A percentile compares a stretch with the other conserved stretches of the same genome.
phyloP scores from a whole-genome alignment of 1,140 invertebrate genomes.

The Samia ricini region DNA sequence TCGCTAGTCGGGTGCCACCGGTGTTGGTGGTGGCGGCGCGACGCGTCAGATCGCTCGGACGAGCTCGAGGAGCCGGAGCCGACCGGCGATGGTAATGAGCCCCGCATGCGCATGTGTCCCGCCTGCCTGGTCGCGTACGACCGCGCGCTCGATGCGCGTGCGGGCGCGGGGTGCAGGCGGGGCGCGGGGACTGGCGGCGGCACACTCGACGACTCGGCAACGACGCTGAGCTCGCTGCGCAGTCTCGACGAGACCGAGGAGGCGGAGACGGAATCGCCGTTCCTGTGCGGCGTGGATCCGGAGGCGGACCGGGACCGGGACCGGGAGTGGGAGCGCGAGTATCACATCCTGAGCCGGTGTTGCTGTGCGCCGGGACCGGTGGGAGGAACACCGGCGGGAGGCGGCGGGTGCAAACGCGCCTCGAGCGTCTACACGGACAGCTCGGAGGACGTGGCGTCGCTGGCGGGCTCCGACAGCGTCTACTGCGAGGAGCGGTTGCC shows the following conservation, averaged over 20 bases:
- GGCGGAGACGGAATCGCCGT: constrained; percentile 33
- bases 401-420: constrained; percentile 79
- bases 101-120: constrained; percentile 40
- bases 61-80: constrained; percentile 23
- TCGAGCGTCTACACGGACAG: constrained; percentile 92
- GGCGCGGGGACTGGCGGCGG: not conserved
- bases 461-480: constrained; percentile 84
- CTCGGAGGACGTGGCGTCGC: constrained; percentile 89
- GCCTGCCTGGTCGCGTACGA: constrained; percentile 54
- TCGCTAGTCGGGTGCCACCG: constrained; percentile 66
- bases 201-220: constrained; percentile 73
- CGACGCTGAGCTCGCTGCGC: constrained; percentile 75
- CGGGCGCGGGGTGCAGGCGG: constrained; percentile 11
- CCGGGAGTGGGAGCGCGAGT: constrained; percentile 33
- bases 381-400: constrained; percentile 15
- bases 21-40: constrained; percentile 62
- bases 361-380: constrained; percentile 37
- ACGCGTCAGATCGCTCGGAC: constrained; percentile 18
- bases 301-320: constrained; percentile 14
- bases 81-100: constrained; percentile 14
- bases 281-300: constrained; percentile 45
- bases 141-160: constrained; percentile 36
- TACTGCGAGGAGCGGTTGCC: constrained; percentile 83
- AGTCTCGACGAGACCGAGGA: constrained; percentile 78
- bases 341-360: constrained; percentile 51